Evolutionary conservation across 2,797 vertebrate genomes (phyloP).

Genomic region (Spinus pinus): DNA sequence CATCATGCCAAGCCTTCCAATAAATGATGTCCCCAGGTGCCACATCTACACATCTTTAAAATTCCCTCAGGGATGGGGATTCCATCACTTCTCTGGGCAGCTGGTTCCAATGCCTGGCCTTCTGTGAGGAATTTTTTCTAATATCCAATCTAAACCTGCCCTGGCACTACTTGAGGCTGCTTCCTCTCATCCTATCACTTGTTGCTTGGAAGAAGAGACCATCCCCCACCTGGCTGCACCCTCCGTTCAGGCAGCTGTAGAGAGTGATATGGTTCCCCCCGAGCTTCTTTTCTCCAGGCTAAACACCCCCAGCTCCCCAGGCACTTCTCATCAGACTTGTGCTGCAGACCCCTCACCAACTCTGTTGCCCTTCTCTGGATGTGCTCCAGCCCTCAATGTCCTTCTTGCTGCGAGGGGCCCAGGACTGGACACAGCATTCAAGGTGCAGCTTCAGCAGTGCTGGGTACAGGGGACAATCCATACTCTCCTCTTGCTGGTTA

Average conservation of each 20-base stretch:
- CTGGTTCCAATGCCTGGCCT: fast-evolving
- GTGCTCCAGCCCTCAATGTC: fast-evolving
- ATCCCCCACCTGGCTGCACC: fast-evolving
- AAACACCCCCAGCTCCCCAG: fast-evolving
- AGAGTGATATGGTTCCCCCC: fast-evolving
- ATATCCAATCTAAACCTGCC: background rate
- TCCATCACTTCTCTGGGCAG: background rate
- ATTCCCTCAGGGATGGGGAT: background rate
- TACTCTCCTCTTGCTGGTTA: background rate
- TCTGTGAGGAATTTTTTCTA: background rate
- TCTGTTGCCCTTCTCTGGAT: fast-evolving
- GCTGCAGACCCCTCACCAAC: background rate
- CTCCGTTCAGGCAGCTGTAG: background rate
- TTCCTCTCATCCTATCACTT: background rate
- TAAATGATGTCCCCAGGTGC: background rate
- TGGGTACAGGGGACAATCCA: fast-evolving
- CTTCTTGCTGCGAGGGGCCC: background rate
- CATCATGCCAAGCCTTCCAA: background rate
- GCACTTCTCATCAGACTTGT: fast-evolving
- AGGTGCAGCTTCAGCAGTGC: background rate
- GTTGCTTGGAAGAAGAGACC: background rate
- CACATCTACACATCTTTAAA: background rate
- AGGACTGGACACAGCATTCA: background rate
- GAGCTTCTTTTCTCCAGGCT: background rate
- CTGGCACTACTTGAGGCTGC: background rate